Conservation (phyloP, 2,888 invertebrate genomes). For the Phrixothrix hirtus region DNA sequence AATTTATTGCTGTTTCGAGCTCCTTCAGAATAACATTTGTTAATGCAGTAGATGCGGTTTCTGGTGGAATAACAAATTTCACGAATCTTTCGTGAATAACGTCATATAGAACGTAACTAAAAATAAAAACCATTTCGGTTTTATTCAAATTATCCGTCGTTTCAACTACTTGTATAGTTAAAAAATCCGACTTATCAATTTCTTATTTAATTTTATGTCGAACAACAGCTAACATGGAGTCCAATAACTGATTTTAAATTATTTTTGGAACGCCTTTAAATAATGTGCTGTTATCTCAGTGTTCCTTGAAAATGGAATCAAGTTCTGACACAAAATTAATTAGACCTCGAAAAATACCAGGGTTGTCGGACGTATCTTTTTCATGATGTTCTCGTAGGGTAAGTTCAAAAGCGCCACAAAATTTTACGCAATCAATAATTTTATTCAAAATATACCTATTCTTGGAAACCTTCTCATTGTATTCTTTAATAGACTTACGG, state of each 20-base stretch:
- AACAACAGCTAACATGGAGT: conserved; percentile 42
- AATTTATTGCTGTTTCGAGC: not conserved
- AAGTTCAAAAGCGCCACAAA: conserved; percentile 45
- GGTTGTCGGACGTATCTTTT: too few species aligned
- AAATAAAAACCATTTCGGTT: conserved; percentile 32
- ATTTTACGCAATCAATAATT: conserved; percentile 44
- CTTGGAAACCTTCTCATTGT: conserved; percentile 34
- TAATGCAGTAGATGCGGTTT: conserved; percentile 14
- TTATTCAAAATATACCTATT: too few species aligned
- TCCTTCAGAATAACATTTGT: too few species aligned
- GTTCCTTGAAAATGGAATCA: too few species aligned
- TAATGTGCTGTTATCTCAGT: conserved; percentile 36
- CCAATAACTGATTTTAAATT: conserved; percentile 45
- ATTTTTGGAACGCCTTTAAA: conserved; percentile 44
- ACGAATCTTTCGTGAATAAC: conserved; percentile 36
- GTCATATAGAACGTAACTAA: conserved; percentile 33
- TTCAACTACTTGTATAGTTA: conserved; percentile 24
- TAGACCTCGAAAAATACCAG: too few species aligned
- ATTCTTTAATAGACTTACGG: conserved; percentile 15
- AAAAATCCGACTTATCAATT: conserved; percentile 24
- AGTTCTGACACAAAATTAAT: too few species aligned
- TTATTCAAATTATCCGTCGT: conserved; percentile 36
- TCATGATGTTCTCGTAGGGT: conserved; percentile 43
- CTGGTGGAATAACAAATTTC: conserved; percentile 26
- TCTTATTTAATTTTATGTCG: conserved; percentile 33